phyloP scores from a whole-genome alignment of 2,797 vertebrate genomes.

The Trachurus trachurus region DNA sequence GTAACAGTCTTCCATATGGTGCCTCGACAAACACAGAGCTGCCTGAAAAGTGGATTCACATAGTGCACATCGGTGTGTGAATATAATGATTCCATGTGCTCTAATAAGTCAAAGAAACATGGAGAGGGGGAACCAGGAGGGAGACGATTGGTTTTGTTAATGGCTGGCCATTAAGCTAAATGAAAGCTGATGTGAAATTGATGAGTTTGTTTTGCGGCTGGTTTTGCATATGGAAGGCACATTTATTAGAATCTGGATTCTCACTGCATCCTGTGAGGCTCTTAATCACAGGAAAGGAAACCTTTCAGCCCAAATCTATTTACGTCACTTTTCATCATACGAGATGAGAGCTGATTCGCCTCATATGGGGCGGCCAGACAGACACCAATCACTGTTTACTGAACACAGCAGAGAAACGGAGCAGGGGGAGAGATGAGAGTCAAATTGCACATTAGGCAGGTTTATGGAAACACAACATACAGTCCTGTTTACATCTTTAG shows the following conservation, averaged over 20 bases:
- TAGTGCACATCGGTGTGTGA: not conserved
- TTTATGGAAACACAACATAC: no score
- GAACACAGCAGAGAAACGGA: conserved; percentile 41
- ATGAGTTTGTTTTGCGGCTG: conserved; percentile 76
- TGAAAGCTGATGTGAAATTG: conserved; percentile 79
- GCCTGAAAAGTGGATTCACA: conserved; percentile 24
- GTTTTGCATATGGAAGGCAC: conserved; percentile 74
- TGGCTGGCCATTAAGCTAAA: conserved; percentile 77
- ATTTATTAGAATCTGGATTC: conserved; percentile 67
- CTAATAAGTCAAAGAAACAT: conserved; percentile 45
- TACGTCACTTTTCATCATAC: conserved; percentile 69
- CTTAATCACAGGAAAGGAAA: conserved; percentile 74
- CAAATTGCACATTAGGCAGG: no score
- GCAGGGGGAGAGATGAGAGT: conserved; percentile 12
- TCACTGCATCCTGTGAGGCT: conserved; percentile 49
- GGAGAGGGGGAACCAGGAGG: conserved; percentile 34
- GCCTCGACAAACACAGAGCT: conserved; percentile 46
- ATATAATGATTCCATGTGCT: conserved; percentile 47
- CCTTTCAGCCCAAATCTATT: conserved; percentile 72
- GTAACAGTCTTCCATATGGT: conserved; percentile 57
- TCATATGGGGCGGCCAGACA: conserved; percentile 49
- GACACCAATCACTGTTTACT: conserved; percentile 53
- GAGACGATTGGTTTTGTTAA: conserved; percentile 70
- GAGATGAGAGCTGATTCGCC: conserved; percentile 61
- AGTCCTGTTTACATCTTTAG: no score